Evolutionary conservation across 2,888 invertebrate species (phyloP).

Genomic region (Neria commutata): DNA sequence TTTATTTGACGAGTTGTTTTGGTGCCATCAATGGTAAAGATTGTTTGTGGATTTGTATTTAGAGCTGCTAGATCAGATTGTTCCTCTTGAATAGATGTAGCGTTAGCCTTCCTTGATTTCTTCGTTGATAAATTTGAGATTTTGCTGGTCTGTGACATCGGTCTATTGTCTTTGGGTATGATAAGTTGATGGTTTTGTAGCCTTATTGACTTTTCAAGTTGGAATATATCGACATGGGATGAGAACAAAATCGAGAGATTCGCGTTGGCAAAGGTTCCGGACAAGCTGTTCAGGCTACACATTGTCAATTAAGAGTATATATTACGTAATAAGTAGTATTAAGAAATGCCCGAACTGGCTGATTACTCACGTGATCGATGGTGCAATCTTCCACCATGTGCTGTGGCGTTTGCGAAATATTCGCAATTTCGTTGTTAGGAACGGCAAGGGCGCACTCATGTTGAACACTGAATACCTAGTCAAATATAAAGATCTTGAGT

Average conservation of each 20-base stretch:
- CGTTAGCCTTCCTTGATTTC: neutral
- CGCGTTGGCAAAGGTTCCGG: slow-evolving; percentile 45
- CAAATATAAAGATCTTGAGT: slow-evolving; percentile 31
- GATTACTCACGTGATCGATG: slow-evolving; percentile 46
- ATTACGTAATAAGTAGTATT: neutral
- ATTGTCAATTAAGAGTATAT: too few species aligned
- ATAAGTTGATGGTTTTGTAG: slow-evolving; percentile 40
- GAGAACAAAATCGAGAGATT: slow-evolving; percentile 54
- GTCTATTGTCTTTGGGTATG: slow-evolving; percentile 31
- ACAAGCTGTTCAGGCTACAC: slow-evolving; percentile 48
- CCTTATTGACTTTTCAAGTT: slow-evolving; percentile 34
- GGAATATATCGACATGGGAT: slow-evolving; percentile 47
- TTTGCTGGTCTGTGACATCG: neutral
- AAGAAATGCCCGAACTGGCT: neutral
- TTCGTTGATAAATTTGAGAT: neutral
- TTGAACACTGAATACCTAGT: slow-evolving; percentile 48
- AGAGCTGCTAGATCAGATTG: slow-evolving; percentile 8
- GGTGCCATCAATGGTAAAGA: slow-evolving; percentile 32
- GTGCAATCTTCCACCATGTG: slow-evolving; percentile 51
- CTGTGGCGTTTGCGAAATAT: slow-evolving; percentile 47
- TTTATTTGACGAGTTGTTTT: too few species aligned
- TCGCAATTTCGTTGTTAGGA: slow-evolving; percentile 44
- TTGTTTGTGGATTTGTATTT: slow-evolving; percentile 28
- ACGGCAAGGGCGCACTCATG: slow-evolving; percentile 49
- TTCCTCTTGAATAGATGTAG: neutral